Evolutionary conservation across 2,113 vertebrate genomes (phyloP).

Genomic region (Tychaedon coryphoeus): DNA sequence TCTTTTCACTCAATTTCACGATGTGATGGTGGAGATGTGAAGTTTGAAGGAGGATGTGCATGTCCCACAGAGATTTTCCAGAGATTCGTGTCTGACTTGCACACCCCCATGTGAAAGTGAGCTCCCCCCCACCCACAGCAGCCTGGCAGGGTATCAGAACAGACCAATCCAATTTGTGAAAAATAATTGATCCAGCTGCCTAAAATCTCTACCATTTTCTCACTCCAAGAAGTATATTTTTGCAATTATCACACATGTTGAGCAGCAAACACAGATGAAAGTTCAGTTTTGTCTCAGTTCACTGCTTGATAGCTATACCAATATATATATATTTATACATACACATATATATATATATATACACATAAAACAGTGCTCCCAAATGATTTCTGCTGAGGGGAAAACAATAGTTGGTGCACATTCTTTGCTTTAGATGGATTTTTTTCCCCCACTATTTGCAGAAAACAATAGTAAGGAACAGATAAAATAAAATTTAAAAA

Average conservation of each 20-base stretch:
- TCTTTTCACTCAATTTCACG: neutral
- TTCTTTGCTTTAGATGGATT: neutral
- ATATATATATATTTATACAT: neutral
- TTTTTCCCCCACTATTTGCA: neutral
- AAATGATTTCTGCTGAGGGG: neutral
- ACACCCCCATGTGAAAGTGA: neutral
- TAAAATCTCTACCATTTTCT: neutral
- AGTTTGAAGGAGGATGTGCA: neutral
- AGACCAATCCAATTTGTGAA: neutral
- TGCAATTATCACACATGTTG: neutral
- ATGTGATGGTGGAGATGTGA: neutral
- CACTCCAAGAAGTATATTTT: neutral
- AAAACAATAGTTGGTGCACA: neutral
- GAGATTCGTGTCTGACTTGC: neutral
- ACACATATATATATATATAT: too few relatives aligned
- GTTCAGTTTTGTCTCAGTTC: neutral
- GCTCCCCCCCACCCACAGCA: neutral
- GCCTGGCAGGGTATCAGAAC: neutral
- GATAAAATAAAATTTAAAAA: neutral
- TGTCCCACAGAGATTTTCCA: neutral
- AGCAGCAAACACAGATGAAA: constrained; percentile 17
- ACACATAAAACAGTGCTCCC: neutral
- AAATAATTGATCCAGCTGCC: neutral
- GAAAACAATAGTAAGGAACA: neutral
- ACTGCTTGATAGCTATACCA: neutral